Base-by-base conservation (phyloP, 2,797 vertebrate species). In the Catostomus latipinnis region DNA sequence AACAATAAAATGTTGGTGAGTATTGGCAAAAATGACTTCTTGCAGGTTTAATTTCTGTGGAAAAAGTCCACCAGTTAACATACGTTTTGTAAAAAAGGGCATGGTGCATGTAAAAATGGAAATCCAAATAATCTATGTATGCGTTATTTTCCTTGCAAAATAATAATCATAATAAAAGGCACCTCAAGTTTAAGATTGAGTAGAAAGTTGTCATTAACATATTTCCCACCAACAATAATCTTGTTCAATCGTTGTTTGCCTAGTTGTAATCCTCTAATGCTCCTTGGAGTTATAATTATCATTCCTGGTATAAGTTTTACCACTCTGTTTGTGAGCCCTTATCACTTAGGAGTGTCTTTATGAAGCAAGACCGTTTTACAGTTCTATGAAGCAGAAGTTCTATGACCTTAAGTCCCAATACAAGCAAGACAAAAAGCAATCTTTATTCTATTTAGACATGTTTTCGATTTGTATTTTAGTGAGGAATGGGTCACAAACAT, bases 401-500 rank as follows among this genome's bases (percentile, higher is more conserved):
- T 56, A 56, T 54, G 50, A 22, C 22, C 13, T 56, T 34, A 45
- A 14, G 22, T 69, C 18, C 22, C 67, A 69, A 52, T 65, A 43
- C 43, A n/a, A 8, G 43, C 61, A 65, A 45, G 8, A 6, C 49
- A 50, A 50, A 34, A 4, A n/a, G 13, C 6, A 6, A 6, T 48
- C 63, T 46, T 8, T 14, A 45, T 8, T 65, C 13, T 65, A 2
- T 65, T 48, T 1, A 3, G 12, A 2, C 22, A 62, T 34, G 46
- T 22, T 68, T 52, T 16, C 50, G n/a, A 49, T 67, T 9, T 13
- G 16, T 45, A 48, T 67, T 66, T 18, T 18, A 67, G 6, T 12
- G 7, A 43, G 7, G 34, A 52, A 66, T 54, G 8, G 53, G 53
- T 54, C 13, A 13, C 53, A 54, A 54, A 87, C 81, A 73, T 88